Evolutionary conservation across 2,797 vertebrate genomes (phyloP).

Genomic region (Pseudochirops corinnae): DNA sequence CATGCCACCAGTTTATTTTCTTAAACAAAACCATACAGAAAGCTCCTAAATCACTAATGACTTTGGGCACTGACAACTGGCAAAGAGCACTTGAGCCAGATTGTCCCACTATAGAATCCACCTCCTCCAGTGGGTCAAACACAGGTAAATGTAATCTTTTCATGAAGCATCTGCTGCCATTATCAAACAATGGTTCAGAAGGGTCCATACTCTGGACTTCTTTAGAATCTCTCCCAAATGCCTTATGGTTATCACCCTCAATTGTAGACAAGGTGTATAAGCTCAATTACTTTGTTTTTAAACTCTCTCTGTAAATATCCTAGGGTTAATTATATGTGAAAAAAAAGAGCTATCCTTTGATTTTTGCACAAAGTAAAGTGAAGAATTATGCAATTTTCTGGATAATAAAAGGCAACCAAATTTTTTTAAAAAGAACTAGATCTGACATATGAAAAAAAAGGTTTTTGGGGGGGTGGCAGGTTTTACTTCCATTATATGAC

Average conservation of each 20-base stretch:
- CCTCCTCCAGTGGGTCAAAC: neutral
- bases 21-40: neutral
- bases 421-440: neutral
- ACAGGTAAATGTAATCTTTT: neutral
- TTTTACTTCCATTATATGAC: neutral
- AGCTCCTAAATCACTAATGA: neutral
- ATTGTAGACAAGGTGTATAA: fast-evolving
- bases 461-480: neutral
- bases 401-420: neutral
- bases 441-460: neutral
- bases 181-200: neutral
- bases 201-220: neutral
- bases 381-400: neutral
- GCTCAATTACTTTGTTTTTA: neutral
- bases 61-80: neutral
- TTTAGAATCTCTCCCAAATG: neutral
- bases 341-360: fast-evolving
- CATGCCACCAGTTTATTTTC: neutral
- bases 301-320: neutral
- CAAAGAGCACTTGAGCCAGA: neutral
- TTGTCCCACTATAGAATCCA: neutral
- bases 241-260: neutral
- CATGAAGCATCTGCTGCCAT: neutral
- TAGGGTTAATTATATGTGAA: neutral
- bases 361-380: neutral